phyloP scores from a whole-genome alignment of 2,888 invertebrate species.

The Galeruca laticollis region DNA sequence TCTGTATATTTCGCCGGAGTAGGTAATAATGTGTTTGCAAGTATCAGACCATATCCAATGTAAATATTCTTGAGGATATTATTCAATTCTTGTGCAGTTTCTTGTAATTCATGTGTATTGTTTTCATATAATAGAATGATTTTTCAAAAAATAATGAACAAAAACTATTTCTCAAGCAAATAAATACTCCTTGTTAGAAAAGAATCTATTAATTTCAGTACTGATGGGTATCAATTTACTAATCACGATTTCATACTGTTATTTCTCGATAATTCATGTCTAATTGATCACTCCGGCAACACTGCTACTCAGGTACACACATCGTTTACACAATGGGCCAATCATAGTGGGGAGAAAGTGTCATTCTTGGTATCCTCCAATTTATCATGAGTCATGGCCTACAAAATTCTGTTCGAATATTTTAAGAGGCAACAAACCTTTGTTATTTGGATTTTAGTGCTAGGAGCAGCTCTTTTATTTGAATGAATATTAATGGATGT shows the following conservation, averaged over 20 bases:
- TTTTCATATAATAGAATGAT: too few species aligned
- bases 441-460: constrained; percentile 25
- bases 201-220: too few species aligned
- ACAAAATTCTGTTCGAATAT: constrained; percentile 42
- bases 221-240: too few species aligned
- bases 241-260: neutral
- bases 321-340: constrained; percentile 32
- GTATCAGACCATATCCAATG: too few species aligned
- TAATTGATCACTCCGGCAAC: constrained; percentile 14
- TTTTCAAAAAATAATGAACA: too few species aligned
- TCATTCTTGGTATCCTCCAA: constrained; percentile 43
- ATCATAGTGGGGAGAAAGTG: constrained; percentile 36
- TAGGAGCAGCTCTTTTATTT: constrained; percentile 25
- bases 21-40: too few species aligned
- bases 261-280: neutral
- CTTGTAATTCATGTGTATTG: too few species aligned
- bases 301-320: constrained; percentile 28
- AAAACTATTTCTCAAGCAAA: too few species aligned
- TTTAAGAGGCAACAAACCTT: constrained; percentile 35
- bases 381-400: constrained; percentile 44
- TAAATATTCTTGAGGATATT: too few species aligned
- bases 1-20: too few species aligned
- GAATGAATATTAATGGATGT: constrained; percentile 26
- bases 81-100: too few species aligned
- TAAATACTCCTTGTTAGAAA: too few species aligned